A percentile compares a stretch with the other conserved stretches of the same genome.
These are phyloP conservation scores for Iguana delicatissima DNA, from an alignment of 2,797 vertebrate species.

Conservation along the genomic window DNA sequence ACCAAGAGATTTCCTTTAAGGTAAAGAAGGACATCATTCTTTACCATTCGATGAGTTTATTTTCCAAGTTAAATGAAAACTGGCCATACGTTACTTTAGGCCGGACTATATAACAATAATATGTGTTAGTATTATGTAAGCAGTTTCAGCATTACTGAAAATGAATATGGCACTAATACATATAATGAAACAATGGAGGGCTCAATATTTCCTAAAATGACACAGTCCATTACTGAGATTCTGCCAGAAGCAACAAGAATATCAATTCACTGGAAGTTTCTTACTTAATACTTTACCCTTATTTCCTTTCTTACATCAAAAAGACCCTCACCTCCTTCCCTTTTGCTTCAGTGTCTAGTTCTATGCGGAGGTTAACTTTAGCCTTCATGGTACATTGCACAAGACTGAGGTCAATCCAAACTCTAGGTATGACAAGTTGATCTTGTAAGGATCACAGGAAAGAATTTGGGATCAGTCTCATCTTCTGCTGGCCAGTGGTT, in stretches of 20 bases:
- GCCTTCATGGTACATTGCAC: too few relatives aligned
- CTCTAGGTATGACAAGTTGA: too few relatives aligned
- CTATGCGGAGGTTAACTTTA: too few relatives aligned
- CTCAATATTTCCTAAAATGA: not conserved
- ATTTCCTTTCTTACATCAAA: not conserved
- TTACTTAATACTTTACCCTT: not conserved
- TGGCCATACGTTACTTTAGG: not conserved
- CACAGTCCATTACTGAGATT: not conserved
- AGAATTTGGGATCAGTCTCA: too few relatives aligned
- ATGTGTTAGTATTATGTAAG: not conserved
- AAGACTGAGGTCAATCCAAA: too few relatives aligned
- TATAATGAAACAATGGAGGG: not conserved
- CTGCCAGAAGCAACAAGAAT: not conserved
- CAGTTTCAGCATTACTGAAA: not conserved
- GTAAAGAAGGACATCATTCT: not conserved
- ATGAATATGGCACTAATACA: not conserved
- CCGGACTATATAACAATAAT: not conserved
- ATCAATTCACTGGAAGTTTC: not conserved
- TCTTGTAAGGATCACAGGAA: too few relatives aligned
- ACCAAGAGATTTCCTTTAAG: conserved; percentile 27
- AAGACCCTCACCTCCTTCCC: too few relatives aligned
- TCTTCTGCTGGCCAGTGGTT: too few relatives aligned
- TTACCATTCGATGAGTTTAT: not conserved
- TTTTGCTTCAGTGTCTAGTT: too few relatives aligned
- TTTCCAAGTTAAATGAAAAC: not conserved